Base-by-base conservation (phyloP, 2,888 invertebrate genomes). In the Chrysodeixis includens region DNA sequence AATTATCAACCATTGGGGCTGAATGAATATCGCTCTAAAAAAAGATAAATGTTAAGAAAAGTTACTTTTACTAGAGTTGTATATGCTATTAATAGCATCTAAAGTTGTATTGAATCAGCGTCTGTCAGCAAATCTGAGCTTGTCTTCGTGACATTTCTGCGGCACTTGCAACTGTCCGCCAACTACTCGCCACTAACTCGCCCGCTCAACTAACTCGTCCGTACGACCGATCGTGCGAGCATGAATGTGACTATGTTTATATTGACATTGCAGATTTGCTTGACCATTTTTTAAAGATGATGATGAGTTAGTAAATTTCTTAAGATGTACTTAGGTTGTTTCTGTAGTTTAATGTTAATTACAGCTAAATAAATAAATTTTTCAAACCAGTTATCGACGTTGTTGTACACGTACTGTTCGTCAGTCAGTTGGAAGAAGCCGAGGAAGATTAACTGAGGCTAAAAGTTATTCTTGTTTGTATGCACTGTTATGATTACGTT, bases 101-200 rank as follows among this genome's bases (percentile, higher is more conserved):
- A 6, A 4, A 0, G 26, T 16, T 18, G 18, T 16, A 22, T 75
- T 46, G 16, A 60, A 63, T 58, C 66, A 56, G 30, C 16, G 32
- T 60, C 56, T 53, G 30, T 54, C 66, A 20, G 73, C 52, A 64
- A 56, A 64, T 73, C 58, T 61, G 46, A 65, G 57, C 66, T 30
- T 70, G 53, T 66, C 58, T 56, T 65, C 65, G 40, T 61, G 70
- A 65, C 69, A 61, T 59, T 59, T 66, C 59, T 64, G 16, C 55
- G 46, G 65, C 54, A 56, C 49, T 56, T 46, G 62, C 66, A 56
- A 67, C 52, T 56, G 80, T 66, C 70, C 66, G 58, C 55, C 69
- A 73, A 78, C 74, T 73, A 71, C 49, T 64, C 53, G 58, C 52
- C 58, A 20, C 16, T 22, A 32, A 81, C 66, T 80, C 69, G 30